phyloP scores from a whole-genome alignment of 2,888 invertebrate species.

The Cordilura impudica region DNA sequence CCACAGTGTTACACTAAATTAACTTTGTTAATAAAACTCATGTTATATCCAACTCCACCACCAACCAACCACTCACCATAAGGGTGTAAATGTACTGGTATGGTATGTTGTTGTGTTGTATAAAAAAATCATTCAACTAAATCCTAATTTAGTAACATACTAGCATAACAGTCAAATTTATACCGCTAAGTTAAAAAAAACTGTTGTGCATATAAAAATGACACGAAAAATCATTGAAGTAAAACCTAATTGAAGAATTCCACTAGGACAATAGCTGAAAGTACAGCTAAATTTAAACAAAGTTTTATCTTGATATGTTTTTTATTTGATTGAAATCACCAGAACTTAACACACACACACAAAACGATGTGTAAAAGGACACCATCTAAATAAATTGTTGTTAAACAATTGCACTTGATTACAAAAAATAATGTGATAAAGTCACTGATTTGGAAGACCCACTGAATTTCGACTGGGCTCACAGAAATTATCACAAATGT shows the following conservation, averaged over 20 bases:
- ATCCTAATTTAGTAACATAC: neutral
- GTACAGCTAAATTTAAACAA: constrained; percentile 14
- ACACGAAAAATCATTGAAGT: constrained; percentile 45
- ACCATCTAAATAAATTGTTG: neutral
- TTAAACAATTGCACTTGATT: neutral
- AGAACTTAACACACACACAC: neutral
- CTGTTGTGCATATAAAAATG: constrained; percentile 10
- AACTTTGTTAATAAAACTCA: constrained; percentile 1
- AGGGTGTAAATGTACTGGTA: too few species aligned
- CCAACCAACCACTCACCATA: too few species aligned
- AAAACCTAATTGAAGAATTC: constrained; percentile 37
- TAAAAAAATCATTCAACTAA: neutral
- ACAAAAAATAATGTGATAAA: constrained; percentile 6
- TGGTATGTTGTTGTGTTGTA: too few species aligned
- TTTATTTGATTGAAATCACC: constrained; percentile 25
- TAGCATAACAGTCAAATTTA: neutral
- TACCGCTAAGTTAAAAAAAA: neutral
- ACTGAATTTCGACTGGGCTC: constrained; percentile 39
- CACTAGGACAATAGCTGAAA: constrained; percentile 45
- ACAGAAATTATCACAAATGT: constrained; percentile 16
- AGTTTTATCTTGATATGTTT: constrained; percentile 30
- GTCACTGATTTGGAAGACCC: constrained; percentile 54
- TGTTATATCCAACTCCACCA: neutral
- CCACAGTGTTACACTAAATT: too few species aligned
- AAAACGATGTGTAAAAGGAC: constrained; percentile 30